A percentile compares a stretch with the other conserved stretches of the same genome.
Evolutionary conservation across 1,140 invertebrate genomes (phyloP).

Genomic region (Chrysomallon squamiferum): DNA sequence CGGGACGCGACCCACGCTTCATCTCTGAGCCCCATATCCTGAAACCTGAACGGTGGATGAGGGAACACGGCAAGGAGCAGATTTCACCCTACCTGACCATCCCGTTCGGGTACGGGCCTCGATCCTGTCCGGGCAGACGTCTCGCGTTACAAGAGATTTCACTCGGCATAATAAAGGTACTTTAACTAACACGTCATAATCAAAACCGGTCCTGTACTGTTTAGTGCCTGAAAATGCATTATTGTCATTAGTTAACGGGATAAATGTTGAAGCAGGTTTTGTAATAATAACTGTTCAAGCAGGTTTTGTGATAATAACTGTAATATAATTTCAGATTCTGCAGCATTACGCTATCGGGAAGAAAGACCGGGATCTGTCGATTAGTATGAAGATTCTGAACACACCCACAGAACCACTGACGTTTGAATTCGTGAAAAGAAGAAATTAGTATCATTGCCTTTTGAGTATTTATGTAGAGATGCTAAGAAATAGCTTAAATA

Average conservation of each 20-base stretch:
- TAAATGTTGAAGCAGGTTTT: too few species aligned
- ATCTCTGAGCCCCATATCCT: conserved; percentile 24
- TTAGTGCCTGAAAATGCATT: too few species aligned
- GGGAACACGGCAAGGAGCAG: conserved; percentile 60
- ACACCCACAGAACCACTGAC: conserved; percentile 6
- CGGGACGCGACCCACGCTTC: conserved; percentile 14
- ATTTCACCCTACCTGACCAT: conserved; percentile 77
- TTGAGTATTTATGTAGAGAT: too few species aligned
- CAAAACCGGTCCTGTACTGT: background rate
- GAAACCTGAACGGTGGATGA: conserved; percentile 43
- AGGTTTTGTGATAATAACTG: too few species aligned
- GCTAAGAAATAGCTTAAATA: too few species aligned
- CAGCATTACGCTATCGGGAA: conserved; percentile 19
- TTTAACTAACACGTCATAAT: background rate
- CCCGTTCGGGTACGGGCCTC: conserved; percentile 88
- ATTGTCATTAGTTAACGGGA: too few species aligned
- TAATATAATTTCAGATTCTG: conserved; percentile 25
- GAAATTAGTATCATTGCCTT: background rate
- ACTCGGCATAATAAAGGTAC: conserved; percentile 76
- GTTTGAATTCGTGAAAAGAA: conserved; percentile 4
- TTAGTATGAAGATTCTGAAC: conserved; percentile 20
- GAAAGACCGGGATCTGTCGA: conserved; percentile 9
- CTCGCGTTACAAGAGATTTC: conserved; percentile 88
- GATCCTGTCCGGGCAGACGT: conserved; percentile 86
- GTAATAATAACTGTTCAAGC: too few species aligned